Evolutionary conservation across 53 echinoderm and acorn worm species (phyloP).

Genomic region (Echinometra lucunter): DNA sequence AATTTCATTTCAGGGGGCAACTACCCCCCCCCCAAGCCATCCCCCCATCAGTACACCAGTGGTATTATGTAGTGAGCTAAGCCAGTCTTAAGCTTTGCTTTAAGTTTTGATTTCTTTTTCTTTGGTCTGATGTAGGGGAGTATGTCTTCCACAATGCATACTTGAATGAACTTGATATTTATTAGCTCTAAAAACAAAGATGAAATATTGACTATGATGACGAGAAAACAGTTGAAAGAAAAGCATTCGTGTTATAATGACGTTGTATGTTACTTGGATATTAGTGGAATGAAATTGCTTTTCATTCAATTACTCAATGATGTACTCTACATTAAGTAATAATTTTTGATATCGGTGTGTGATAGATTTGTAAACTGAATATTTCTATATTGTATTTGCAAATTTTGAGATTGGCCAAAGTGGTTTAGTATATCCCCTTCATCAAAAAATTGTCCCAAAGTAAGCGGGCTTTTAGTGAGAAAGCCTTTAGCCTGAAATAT

Average conservation of each 20-base stretch:
- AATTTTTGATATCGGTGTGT: no score
- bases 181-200: neutral
- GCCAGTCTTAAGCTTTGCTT: no score
- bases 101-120: neutral
- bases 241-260: neutral
- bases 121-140: neutral
- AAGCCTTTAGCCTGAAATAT: no score
- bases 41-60: no score
- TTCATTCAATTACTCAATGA: neutral
- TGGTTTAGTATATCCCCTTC: neutral
- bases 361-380: no score
- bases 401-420: neutral
- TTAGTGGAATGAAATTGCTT: neutral
- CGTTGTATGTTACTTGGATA: neutral
- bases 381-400: neutral
- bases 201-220: no score
- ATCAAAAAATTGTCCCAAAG: neutral
- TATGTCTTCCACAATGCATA: neutral
- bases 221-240: neutral
- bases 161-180: neutral
- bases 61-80: no score
- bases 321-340: no score
- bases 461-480: neutral
- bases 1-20: no score
- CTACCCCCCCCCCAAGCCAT: no score